Conservation (phyloP, 2,113 vertebrate species). For the Callocephalon fimbriatum region DNA sequence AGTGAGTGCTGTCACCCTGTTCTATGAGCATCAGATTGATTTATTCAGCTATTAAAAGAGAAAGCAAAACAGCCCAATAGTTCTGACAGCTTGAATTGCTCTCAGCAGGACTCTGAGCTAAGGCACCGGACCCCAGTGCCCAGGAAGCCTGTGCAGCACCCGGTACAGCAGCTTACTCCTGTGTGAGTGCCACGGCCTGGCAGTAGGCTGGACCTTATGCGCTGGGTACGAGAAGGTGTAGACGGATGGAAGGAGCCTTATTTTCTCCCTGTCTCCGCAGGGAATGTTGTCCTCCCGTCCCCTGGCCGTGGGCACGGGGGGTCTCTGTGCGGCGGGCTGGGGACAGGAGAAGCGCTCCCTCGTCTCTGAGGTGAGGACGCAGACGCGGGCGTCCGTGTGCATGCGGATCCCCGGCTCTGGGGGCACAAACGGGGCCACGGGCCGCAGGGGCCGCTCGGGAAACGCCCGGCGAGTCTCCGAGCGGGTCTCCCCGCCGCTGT, state of each 20-base stretch:
- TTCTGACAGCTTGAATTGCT: background rate
- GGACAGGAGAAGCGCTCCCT: background rate
- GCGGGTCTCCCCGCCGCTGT: background rate
- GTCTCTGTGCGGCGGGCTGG: fast-evolving
- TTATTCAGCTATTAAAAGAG: background rate
- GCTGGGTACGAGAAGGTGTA: background rate
- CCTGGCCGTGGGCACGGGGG: fast-evolving
- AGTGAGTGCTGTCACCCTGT: background rate
- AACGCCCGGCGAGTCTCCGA: background rate
- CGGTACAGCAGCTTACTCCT: background rate
- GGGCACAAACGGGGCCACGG: background rate
- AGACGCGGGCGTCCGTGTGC: background rate
- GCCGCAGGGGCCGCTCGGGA: background rate
- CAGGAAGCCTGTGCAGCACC: fast-evolving
- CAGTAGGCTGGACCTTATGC: fast-evolving
- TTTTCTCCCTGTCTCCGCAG: background rate
- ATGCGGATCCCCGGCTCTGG: background rate
- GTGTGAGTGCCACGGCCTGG: fast-evolving
- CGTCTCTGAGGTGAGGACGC: background rate
- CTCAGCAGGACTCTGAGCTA: fast-evolving
- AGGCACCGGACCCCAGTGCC: fast-evolving
- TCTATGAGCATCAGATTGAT: background rate
- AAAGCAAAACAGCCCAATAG: background rate
- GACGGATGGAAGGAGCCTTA: background rate
- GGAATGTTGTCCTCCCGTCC: background rate